Percentiles rank a stretch among this genome's conserved stretches.
These are phyloP conservation scores for Procambarus virginalis DNA, from an alignment of 1,140 invertebrate genomes.

Conservation along the genomic window DNA sequence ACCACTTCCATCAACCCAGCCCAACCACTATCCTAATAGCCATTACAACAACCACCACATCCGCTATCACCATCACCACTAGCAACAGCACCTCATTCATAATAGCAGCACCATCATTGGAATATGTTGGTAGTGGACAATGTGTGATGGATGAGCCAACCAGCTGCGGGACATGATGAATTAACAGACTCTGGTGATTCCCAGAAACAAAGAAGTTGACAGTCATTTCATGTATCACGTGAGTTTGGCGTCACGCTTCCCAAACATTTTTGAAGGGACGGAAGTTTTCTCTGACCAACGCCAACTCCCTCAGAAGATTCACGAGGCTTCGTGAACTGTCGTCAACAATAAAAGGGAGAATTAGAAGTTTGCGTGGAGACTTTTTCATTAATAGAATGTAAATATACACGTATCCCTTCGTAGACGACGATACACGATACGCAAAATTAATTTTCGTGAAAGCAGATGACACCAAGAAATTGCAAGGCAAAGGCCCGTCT, in stretches of 20 bases:
- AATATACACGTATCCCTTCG: neutral
- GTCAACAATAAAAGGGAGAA: constrained; percentile 10
- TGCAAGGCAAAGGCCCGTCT: neutral
- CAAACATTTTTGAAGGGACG: neutral
- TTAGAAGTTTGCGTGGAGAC: constrained; percentile 33
- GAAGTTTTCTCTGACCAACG: neutral
- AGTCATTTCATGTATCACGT: constrained; percentile 29
- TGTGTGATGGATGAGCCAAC: neutral
- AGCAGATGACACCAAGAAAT: constrained; percentile 11
- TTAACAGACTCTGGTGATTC: neutral
- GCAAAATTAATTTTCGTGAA: constrained; percentile 5
- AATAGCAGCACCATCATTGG: neutral
- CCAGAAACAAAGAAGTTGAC: constrained; percentile 42
- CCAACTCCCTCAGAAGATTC: neutral
- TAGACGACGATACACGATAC: neutral
- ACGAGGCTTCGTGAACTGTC: neutral
- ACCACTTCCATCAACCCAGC: neutral
- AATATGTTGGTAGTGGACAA: no score
- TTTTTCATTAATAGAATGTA: constrained; percentile 50
- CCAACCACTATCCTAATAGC: neutral
- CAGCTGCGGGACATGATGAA: constrained; percentile 1
- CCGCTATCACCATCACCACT: neutral
- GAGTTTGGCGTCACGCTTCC: constrained; percentile 26
- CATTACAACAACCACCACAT: neutral
- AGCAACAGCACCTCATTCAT: neutral